Evolutionary conservation across 2,888 invertebrate genomes (phyloP).

Genomic region (Spilosoma lubricipeda): DNA sequence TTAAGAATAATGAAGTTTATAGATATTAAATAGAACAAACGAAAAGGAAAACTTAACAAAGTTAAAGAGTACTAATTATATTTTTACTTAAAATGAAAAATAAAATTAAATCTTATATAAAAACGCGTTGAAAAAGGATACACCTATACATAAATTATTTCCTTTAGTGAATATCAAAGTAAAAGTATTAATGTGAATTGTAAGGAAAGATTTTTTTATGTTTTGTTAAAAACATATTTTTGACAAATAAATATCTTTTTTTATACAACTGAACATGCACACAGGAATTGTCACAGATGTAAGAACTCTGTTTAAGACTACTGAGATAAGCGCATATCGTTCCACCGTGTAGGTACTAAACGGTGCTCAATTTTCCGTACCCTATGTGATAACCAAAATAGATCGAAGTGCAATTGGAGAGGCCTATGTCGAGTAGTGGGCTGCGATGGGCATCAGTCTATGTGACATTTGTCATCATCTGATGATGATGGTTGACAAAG

Average conservation of each 20-base stretch:
- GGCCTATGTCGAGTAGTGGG: too few species aligned
- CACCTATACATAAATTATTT: neutral
- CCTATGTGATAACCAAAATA: too few species aligned
- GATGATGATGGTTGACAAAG: too few species aligned
- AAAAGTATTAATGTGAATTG: neutral
- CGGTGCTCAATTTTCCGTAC: neutral
- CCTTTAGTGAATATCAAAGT: neutral
- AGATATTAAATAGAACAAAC: neutral
- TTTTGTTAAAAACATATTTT: too few species aligned
- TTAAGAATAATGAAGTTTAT: neutral
- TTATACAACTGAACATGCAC: neutral
- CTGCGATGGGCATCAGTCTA: too few species aligned
- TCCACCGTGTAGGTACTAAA: neutral
- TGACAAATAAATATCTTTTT: neutral
- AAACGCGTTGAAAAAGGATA: neutral
- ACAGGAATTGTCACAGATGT: too few species aligned
- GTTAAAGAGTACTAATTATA: too few species aligned
- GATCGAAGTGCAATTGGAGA: too few species aligned
- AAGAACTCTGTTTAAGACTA: neutral
- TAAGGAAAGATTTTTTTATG: neutral
- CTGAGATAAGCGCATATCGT: neutral
- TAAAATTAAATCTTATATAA: neutral
- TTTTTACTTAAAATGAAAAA: too few species aligned
- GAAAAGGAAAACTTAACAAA: neutral
- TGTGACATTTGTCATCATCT: too few species aligned